These are phyloP conservation scores for Capreolus pygargus DNA, from an alignment of 2,113 vertebrate species.

Conservation along the genomic window DNA sequence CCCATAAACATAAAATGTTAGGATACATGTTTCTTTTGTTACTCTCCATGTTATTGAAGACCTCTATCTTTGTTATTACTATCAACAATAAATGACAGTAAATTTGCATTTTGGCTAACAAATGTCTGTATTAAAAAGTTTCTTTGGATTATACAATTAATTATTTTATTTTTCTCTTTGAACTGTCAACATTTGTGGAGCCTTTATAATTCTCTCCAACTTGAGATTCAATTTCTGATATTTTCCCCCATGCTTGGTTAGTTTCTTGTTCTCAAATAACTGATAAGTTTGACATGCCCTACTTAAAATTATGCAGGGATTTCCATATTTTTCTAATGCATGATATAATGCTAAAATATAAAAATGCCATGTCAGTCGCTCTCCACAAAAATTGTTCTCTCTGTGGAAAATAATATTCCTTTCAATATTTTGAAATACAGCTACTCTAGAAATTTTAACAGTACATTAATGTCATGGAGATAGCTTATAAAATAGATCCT, in stretches of 20 bases:
- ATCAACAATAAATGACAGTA: neutral
- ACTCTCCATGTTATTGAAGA: neutral
- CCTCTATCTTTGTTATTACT: neutral
- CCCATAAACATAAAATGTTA: neutral
- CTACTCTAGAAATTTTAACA: conserved; percentile 24
- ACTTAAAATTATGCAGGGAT: conserved; percentile 68
- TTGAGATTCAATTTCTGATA: conserved; percentile 55
- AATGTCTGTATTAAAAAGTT: neutral
- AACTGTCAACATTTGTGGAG: neutral
- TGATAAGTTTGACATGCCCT: conserved; percentile 66
- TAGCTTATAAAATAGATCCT: conserved; percentile 6
- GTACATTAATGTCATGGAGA: neutral
- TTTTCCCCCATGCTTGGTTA: conserved; percentile 55
- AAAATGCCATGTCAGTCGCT: conserved; percentile 58
- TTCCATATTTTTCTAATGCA: conserved; percentile 68
- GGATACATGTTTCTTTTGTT: neutral
- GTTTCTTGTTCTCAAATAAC: conserved; percentile 63
- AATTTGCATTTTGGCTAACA: neutral
- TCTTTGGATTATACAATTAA: conserved; percentile 35
- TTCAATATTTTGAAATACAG: conserved; percentile 46
- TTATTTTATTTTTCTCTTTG: conserved; percentile 34
- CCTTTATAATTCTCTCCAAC: conserved; percentile 3
- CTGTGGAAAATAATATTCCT: neutral
- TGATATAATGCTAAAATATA: conserved; percentile 58
- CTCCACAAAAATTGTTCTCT: conserved; percentile 12